These are phyloP conservation scores for Aphodius granarius DNA, from an alignment of 2,888 invertebrate species.

Conservation along the genomic window DNA sequence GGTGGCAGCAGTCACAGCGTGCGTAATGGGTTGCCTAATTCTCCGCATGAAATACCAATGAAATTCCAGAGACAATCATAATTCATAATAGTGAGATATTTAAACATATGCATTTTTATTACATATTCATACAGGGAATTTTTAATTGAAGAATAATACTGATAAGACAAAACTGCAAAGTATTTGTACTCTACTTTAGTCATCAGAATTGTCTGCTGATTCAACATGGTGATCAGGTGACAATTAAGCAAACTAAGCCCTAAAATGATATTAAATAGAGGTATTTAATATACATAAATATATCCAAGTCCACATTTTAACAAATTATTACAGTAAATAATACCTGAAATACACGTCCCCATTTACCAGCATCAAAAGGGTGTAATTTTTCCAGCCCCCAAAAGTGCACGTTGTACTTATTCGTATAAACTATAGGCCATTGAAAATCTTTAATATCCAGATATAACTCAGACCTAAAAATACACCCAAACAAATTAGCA, in stretches of 20 bases:
- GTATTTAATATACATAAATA: neutral
- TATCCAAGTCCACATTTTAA: neutral
- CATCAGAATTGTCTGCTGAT: too few species aligned
- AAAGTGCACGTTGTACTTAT: constrained; percentile 79
- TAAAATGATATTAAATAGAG: neutral
- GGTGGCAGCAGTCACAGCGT: too few species aligned
- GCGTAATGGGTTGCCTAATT: too few species aligned
- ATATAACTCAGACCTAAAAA: constrained; percentile 50
- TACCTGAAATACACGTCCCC: constrained; percentile 75
- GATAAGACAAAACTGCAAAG: too few species aligned
- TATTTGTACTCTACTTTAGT: too few species aligned
- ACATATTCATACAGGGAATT: too few species aligned
- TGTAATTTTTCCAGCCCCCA: constrained; percentile 82
- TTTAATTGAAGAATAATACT: too few species aligned
- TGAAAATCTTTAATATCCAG: constrained; percentile 61
- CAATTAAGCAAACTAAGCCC: neutral
- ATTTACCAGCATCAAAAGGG: constrained; percentile 87
- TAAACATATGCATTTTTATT: too few species aligned
- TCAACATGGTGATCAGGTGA: too few species aligned
- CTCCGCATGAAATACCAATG: too few species aligned
- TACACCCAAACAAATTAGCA: constrained; percentile 7
- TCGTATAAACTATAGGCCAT: constrained; percentile 79
- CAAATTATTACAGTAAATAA: constrained; percentile 18
- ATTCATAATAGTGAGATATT: too few species aligned
- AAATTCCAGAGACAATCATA: too few species aligned